phyloP scores from a whole-genome alignment of 2,888 invertebrate species.

The Tipula vernalis region DNA sequence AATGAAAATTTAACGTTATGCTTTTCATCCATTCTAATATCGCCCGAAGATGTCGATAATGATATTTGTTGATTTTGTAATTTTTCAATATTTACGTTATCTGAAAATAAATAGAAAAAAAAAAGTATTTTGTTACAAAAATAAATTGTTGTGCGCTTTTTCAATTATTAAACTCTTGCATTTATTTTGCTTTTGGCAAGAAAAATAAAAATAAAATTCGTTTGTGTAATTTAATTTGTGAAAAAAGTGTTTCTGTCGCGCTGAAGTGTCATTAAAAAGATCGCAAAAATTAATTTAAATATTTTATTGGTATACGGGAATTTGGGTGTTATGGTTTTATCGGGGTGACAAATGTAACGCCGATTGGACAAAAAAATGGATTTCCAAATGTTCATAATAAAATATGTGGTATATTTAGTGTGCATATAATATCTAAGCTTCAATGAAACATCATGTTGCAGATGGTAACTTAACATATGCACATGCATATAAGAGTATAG shows the following conservation, averaged over 20 bases:
- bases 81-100: neutral
- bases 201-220: neutral
- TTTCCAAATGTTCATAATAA: neutral
- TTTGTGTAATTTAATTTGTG: neutral
- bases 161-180: neutral
- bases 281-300: too few species aligned
- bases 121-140: neutral
- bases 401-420: too few species aligned
- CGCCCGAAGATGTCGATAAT: neutral
- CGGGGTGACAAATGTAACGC: too few species aligned
- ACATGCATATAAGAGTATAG: neutral
- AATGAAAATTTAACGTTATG: slow-evolving; percentile 39
- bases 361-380: too few species aligned
- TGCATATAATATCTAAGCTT: neutral
- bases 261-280: too few species aligned
- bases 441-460: neutral
- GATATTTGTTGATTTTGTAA: neutral
- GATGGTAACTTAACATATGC: neutral
- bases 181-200: neutral
- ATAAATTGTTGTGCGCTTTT: neutral
- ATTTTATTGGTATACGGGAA: too few species aligned
- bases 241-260: neutral
- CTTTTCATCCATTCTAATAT: neutral
- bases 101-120: neutral
- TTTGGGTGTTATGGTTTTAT: too few species aligned